These are phyloP conservation scores for Octodon degus DNA, from an alignment of 2,113 vertebrate genomes.

Conservation along the genomic window DNA sequence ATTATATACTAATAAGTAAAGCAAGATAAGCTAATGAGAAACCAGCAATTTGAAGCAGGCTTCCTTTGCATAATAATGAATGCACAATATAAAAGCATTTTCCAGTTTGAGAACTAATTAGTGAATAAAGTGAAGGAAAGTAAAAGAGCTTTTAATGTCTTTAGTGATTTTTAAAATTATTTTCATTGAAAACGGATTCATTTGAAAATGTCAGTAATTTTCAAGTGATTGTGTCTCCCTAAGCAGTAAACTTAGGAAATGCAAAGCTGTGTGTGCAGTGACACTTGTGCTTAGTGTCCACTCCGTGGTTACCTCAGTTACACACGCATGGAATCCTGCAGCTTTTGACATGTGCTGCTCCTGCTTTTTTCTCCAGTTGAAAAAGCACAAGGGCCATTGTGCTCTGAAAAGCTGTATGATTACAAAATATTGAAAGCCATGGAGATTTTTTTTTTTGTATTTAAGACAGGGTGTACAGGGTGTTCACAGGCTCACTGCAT, in stretches of 20 bases:
- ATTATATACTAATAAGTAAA: constrained; percentile 60
- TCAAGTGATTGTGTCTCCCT: background rate
- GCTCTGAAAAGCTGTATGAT: background rate
- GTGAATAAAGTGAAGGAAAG: background rate
- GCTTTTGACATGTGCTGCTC: background rate
- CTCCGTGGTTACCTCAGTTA: background rate
- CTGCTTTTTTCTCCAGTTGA: background rate
- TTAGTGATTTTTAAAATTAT: constrained; percentile 39
- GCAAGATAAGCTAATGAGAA: constrained; percentile 61
- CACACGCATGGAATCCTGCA: background rate
- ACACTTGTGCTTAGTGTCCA: background rate
- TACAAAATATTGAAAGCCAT: background rate
- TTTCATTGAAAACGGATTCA: background rate
- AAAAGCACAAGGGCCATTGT: background rate
- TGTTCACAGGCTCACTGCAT: too few relatives aligned
- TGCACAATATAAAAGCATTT: constrained; percentile 38
- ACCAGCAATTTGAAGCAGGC: constrained; percentile 55
- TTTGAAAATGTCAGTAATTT: constrained; percentile 43
- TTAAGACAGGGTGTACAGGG: too few relatives aligned
- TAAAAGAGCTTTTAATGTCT: constrained; percentile 19
- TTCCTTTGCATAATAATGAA: constrained; percentile 39
- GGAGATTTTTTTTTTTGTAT: background rate
- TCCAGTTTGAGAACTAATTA: constrained; percentile 29
- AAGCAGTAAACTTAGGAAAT: background rate
- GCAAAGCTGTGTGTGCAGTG: background rate